Base-by-base conservation (phyloP, 2,888 invertebrate genomes). In the Melieria omissa region DNA sequence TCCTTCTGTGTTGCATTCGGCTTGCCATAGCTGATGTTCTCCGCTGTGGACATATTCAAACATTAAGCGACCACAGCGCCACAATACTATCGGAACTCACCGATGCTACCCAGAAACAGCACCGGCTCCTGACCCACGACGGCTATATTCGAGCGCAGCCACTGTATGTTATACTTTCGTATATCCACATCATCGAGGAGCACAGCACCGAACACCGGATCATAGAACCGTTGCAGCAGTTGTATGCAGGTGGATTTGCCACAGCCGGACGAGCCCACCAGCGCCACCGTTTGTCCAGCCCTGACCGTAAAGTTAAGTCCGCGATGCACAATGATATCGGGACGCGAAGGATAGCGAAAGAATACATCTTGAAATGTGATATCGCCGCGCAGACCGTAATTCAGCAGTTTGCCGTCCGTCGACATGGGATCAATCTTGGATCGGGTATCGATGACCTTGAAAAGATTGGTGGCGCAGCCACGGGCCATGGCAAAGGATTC, bases 41-140 rank as follows among this genome's bases (percentile, higher is more conserved):
- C 90, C 0, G 79, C 85, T 85, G 29, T 9, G 47, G 10, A 41
- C 41, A 41, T 55, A n/a, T 5, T 41, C 42, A 7, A 16, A 49
- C 4, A 12, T 29, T 29, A 29, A 29, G 1, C 29, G 29, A 29
- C 29, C 29, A 29, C 29, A 29, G 29, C 29, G 29, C 29, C 29
- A 29, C 29, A 3, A 2, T 29, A 29, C 29, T 29, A 29, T 29
- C 29, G 2, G 29, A 29, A 61, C 64, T 61, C 75, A 84, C 83
- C 81, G 73, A 97, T 94, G 41, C 91, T 91, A 5, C 93, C 92
- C 79, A 93, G 92, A 85, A 97, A 96, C 7, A 97, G 88, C 5
- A 94, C 92, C 0, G 95, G 96, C 78, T 97, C 96, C 84, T 97
- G 96, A 0, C 95, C 94, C 12, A 97, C 96, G 5, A 96, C 90